Conservation (phyloP, 2,113 vertebrate genomes). For the Hypocryptadius cinnamomeus region DNA sequence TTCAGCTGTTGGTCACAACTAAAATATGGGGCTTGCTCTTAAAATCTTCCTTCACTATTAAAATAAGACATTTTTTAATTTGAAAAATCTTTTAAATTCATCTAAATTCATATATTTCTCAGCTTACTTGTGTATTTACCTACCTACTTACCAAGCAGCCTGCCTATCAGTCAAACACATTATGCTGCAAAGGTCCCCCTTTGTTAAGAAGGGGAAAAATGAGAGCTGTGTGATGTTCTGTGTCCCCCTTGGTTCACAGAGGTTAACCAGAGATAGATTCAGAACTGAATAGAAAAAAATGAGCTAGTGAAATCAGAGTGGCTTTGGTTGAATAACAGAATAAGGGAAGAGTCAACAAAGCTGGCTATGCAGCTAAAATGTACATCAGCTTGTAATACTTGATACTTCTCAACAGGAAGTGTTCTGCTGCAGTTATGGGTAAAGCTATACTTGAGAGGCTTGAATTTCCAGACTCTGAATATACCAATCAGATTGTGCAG, state of each 20-base stretch:
- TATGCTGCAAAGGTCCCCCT: background rate
- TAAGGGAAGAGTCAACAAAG: background rate
- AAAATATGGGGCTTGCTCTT: background rate
- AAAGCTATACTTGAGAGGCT: background rate
- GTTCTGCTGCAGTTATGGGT: background rate
- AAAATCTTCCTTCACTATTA: background rate
- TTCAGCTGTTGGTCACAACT: background rate
- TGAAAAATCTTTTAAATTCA: background rate
- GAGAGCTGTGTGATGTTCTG: background rate
- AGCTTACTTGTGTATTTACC: background rate
- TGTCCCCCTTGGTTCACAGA: background rate
- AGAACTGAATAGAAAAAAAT: background rate
- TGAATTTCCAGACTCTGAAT: background rate
- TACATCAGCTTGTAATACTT: background rate
- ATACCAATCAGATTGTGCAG: background rate
- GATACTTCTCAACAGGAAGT: background rate
- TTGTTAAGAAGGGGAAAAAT: background rate
- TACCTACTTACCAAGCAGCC: background rate
- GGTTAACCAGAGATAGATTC: background rate
- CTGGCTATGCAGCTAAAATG: background rate
- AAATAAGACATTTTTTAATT: background rate
- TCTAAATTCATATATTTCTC: background rate
- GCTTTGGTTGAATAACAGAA: background rate
- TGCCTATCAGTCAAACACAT: background rate
- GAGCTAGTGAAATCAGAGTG: background rate